These are phyloP conservation scores for Melipona bicolor DNA, from an alignment of 2,888 invertebrate species.

Conservation along the genomic window DNA sequence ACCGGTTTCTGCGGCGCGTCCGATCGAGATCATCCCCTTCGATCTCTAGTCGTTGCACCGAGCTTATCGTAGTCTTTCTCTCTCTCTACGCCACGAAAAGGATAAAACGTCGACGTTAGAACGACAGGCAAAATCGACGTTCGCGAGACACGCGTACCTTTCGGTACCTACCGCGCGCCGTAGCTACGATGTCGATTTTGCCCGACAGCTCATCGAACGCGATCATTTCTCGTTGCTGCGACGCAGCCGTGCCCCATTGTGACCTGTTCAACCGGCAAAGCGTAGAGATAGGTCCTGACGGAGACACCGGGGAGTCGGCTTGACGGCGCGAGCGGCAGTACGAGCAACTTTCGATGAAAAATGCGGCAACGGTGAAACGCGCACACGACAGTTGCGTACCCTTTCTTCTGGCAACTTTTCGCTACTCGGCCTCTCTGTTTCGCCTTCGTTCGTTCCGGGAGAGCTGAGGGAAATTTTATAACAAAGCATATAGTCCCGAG, in stretches of 20 bases:
- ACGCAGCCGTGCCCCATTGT: conserved; percentile 26
- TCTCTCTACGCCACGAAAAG: not conserved
- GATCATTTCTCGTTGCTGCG: conserved; percentile 33
- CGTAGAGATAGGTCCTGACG: conserved; percentile 54
- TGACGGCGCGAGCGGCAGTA: not conserved
- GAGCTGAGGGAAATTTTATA: conserved; percentile 29
- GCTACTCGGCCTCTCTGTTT: not conserved
- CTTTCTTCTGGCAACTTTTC: not conserved
- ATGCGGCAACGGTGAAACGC: conserved; percentile 18
- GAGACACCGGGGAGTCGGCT: conserved; percentile 37
- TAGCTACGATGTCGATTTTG: not conserved
- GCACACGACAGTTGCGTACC: no score
- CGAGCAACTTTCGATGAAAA: conserved; percentile 21
- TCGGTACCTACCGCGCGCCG: not conserved
- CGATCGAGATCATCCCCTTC: conserved; percentile 47
- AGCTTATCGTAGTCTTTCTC: conserved; percentile 47
- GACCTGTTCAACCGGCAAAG: conserved; percentile 54
- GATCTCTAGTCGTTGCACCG: conserved; percentile 51
- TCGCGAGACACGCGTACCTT: conserved; percentile 2
- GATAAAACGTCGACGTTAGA: conserved; percentile 22
- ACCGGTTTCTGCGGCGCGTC: conserved; percentile 39
- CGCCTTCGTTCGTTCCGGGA: not conserved
- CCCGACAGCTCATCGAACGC: conserved; percentile 48
- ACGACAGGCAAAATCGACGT: conserved; percentile 24
- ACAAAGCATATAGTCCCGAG: conserved; percentile 17